Percentiles rank a stretch among this genome's conserved stretches.
Evolutionary conservation across 2,888 invertebrate genomes (phyloP).

Genomic region (Volucella bombylans): DNA sequence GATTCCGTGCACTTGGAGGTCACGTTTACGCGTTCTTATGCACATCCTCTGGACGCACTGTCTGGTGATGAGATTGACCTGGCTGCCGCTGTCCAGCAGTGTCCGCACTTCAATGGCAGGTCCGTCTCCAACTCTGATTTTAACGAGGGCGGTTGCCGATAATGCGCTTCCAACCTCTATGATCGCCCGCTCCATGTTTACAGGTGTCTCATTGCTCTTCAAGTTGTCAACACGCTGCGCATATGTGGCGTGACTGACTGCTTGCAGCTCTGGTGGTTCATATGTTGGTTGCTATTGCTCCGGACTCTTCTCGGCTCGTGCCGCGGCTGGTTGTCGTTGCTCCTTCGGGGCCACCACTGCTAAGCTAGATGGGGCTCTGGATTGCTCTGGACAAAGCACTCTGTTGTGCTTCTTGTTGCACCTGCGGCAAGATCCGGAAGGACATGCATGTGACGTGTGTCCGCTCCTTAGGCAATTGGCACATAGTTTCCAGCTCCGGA

Average conservation of each 20-base stretch:
- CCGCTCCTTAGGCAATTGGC: conserved; percentile 3
- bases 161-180: neutral
- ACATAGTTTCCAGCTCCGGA: conserved; percentile 16
- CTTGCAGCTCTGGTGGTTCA: neutral
- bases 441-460: neutral
- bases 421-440: neutral
- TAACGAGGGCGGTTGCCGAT: conserved; percentile 8
- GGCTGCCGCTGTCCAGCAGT: conserved; percentile 14
- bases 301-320: too few species aligned
- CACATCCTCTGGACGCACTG: conserved; percentile 1
- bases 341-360: too few species aligned
- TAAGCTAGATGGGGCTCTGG: neutral
- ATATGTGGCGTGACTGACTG: too few species aligned
- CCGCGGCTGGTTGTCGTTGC: too few species aligned
- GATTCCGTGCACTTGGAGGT: conserved; percentile 3
- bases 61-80: conserved; percentile 6
- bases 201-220: neutral
- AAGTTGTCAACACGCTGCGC: too few species aligned
- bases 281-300: neutral
- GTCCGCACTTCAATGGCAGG: neutral
- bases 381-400: conserved; percentile 13
- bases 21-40: neutral
- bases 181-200: neutral
- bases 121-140: neutral
- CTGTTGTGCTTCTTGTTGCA: conserved; percentile 24